These are phyloP conservation scores for fruit fly (Drosophila melanogaster) DNA, from an alignment of 1,140 invertebrate genomes.

Conservation along the genomic window DNA sequence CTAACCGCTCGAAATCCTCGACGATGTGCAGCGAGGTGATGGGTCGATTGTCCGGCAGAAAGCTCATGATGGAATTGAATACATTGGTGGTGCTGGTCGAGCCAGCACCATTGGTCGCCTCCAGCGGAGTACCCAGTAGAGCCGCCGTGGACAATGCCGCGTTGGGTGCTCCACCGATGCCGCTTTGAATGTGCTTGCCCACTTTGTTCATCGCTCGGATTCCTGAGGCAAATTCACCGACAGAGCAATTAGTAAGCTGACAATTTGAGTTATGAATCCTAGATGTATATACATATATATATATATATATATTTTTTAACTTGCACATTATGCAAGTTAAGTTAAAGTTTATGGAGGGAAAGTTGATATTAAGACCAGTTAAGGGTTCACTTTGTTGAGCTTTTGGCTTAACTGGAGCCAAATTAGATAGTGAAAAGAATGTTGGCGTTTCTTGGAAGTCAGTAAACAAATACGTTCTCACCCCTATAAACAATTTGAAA, in stretches of 20 bases:
- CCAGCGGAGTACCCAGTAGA: conserved; percentile 43
- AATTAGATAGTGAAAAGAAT: no score
- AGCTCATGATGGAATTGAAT: conserved; percentile 83
- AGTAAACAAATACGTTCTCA: no score
- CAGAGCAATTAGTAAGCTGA: not conserved
- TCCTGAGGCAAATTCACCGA: no score
- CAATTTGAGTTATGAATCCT: not conserved
- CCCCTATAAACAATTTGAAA: no score
- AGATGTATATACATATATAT: no score
- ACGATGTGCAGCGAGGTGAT: conserved; percentile 92
- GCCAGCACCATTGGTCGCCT: conserved; percentile 18
- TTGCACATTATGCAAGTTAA: no score
- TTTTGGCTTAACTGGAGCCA: no score
- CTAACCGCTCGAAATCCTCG: conserved; percentile 88
- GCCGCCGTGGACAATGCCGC: conserved; percentile 4
- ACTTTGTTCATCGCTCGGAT: conserved; percentile 70
- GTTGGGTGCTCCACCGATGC: conserved; percentile 20
- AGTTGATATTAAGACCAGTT: no score
- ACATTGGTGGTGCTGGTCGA: conserved; percentile 68
- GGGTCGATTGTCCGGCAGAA: conserved; percentile 91
- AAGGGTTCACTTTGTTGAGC: no score
- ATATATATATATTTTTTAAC: no score
- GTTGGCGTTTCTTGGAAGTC: no score
- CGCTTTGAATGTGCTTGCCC: conserved; percentile 77
- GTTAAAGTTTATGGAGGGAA: no score